These are phyloP conservation scores for Nothocercus julius DNA, from an alignment of 2,113 vertebrate genomes.

Conservation along the genomic window DNA sequence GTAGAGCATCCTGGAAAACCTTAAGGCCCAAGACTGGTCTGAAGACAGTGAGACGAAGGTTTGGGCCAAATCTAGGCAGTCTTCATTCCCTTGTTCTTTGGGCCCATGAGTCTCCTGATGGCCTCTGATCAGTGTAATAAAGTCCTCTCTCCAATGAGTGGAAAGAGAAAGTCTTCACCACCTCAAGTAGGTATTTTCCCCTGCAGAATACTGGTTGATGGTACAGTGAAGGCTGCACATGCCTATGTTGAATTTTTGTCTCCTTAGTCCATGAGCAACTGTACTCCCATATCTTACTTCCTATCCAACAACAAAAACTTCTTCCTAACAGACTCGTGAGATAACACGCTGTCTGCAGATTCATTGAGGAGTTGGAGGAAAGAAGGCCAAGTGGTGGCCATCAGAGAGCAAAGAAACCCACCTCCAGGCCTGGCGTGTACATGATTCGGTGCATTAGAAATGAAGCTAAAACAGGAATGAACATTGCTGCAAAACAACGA, in stretches of 20 bases:
- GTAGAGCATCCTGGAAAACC: background rate
- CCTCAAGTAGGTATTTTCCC: background rate
- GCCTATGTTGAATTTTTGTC: background rate
- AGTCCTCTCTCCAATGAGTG: background rate
- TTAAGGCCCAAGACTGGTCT: background rate
- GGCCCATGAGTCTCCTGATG: background rate
- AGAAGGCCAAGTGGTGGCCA: background rate
- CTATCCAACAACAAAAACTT: background rate
- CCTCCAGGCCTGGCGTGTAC: background rate
- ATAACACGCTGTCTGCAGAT: background rate
- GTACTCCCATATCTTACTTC: background rate
- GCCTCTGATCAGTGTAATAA: background rate
- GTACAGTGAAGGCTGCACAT: background rate
- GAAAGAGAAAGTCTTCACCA: background rate
- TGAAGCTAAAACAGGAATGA: background rate
- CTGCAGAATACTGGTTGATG: background rate
- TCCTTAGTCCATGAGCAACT: background rate
- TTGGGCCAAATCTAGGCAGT: background rate
- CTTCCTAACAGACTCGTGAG: background rate
- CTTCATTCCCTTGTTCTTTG: background rate
- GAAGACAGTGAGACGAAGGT: background rate
- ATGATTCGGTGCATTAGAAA: background rate
- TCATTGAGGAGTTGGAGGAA: background rate
- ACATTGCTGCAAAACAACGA: background rate
- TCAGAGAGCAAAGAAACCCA: background rate